Evolutionary conservation across 2,113 vertebrate species (phyloP).

Genomic region (Speoplatyrhinus poulsoni): DNA sequence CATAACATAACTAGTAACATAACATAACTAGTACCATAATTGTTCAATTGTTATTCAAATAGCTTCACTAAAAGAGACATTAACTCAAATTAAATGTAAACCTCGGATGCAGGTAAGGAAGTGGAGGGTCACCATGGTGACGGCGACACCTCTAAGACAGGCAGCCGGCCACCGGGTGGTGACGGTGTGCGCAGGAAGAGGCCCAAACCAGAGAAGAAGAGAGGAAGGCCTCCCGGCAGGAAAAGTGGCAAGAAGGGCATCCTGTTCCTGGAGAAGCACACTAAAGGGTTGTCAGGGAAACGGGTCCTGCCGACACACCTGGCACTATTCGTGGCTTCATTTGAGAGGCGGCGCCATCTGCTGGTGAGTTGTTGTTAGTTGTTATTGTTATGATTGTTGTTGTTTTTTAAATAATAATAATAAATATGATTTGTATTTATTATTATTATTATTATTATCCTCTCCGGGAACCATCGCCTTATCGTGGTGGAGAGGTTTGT

Average conservation of each 20-base stretch:
- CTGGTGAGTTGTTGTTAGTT: constrained; percentile 76
- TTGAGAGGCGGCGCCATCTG: constrained; percentile 85
- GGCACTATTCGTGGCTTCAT: constrained; percentile 78
- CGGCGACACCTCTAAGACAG: constrained; percentile 58
- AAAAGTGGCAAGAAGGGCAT: constrained; percentile 74
- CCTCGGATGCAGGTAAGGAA: constrained; percentile 8
- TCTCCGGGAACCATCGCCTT: no score
- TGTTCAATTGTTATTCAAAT: no score
- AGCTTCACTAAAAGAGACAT: no score
- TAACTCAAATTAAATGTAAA: no score
- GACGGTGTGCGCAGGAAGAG: constrained; percentile 73
- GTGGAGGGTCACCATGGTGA: constrained; percentile 20
- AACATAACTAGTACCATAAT: no score
- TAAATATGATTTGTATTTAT: background rate
- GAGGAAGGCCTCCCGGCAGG: constrained; percentile 74
- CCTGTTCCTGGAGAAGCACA: constrained; percentile 68
- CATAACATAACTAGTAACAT: no score
- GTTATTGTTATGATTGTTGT: background rate
- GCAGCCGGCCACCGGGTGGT: constrained; percentile 61
- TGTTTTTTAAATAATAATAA: background rate
- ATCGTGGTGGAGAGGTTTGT: no score
- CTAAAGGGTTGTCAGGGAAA: constrained; percentile 64
- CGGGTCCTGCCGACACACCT: constrained; percentile 53
- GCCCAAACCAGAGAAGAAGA: constrained; percentile 76
- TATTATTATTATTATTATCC: background rate